Conservation (phyloP, 2,888 invertebrate genomes). For the Tuta absoluta region DNA sequence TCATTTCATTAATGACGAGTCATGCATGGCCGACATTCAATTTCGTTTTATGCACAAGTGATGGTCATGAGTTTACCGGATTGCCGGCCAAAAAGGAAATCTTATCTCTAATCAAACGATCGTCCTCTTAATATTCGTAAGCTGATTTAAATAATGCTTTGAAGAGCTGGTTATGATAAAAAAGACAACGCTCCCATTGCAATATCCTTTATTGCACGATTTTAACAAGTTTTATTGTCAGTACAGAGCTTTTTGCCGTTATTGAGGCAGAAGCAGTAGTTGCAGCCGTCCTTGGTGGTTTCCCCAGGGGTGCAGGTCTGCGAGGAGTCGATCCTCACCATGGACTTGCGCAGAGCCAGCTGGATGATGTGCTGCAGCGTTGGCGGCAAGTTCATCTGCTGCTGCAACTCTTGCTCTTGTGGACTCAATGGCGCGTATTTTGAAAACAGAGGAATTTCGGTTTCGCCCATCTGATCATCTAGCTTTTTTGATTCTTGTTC, state of each 20-base stretch:
- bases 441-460: background rate
- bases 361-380: constrained; percentile 49
- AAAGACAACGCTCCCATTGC: background rate
- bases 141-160: no score
- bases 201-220: background rate
- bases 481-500: background rate
- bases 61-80: no score
- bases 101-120: no score
- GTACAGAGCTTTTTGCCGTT: constrained; percentile 62
- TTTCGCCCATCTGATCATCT: background rate
- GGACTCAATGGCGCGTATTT: background rate
- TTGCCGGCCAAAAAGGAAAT: no score
- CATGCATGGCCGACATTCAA: background rate
- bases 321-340: constrained; percentile 46
- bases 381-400: constrained; percentile 38
- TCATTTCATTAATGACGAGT: no score
- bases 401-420: background rate
- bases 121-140: no score
- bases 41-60: background rate
- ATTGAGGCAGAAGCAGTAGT: constrained; percentile 60
- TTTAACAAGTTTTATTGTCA: constrained; percentile 37
- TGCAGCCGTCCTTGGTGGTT: constrained; percentile 46
- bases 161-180: no score
- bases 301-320: constrained; percentile 51
- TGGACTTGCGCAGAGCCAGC: constrained; percentile 51